Evolutionary conservation across 2,888 invertebrate species (phyloP), one percentile per base, ranked within the genome.

Genomic region (Cataglyphis albicans): DNA sequence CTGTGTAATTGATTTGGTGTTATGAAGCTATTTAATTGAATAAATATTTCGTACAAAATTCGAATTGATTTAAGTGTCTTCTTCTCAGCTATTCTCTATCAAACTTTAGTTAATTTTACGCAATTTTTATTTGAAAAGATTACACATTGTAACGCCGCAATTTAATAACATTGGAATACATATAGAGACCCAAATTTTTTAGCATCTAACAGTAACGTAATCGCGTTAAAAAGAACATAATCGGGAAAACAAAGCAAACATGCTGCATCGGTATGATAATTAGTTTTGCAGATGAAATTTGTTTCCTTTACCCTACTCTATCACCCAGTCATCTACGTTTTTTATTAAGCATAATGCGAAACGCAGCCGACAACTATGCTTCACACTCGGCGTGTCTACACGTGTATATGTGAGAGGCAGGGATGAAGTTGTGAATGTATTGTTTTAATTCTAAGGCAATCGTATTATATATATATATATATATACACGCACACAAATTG

Each of bases 41-140:
- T 90, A 92, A 92, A 91, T 84, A 91, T 92, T 93, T 93, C 91
- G 89, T 93, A 92, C 89, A 87, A 91, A 90, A 70, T 32, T 86
- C 76, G 81, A 84, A 44, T 83, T 76, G 48, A 67, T 63, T 73
- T 32, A 25, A 65, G 81, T 72, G 55, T 74, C 82, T 84, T 70
- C 52, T 63, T 73, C 32, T 44, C 64, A 65, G 44, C 15, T 64
- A 70, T 57, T 55, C 29, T 63, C 10, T 73, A 21, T 72, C 70
- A 10, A 52, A 3, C 5, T 29, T 15, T 15, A 55, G 25, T 18
- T 41, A 35, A 63, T 63, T 21, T 9, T 67, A 15, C 52, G 18
- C 55, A 74, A 25, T 61, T 52, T 84, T 61, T 67, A 29, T 78
- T 70, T 18, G 38, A 70, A 44, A 55, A 55, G 9, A 63, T 83